Percentiles rank a stretch among this genome's conserved stretches.
Conservation (phyloP, 2,888 invertebrate species). For the Palloptera scutellata region DNA sequence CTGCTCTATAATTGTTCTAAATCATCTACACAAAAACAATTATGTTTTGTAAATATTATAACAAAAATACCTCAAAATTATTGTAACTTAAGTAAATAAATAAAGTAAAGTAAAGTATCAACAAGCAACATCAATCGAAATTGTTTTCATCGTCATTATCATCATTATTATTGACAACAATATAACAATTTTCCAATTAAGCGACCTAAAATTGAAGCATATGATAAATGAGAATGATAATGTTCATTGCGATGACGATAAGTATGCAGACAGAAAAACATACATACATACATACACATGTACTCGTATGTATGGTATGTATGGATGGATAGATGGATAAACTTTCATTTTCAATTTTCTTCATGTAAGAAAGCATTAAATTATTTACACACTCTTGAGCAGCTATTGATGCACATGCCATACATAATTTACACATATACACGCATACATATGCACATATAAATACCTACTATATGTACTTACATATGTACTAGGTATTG, state of each 20-base stretch:
- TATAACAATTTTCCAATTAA: slow-evolving; percentile 63
- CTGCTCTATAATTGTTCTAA: slow-evolving; percentile 22
- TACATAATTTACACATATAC: background rate
- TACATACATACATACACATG: background rate
- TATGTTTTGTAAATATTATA: slow-evolving; percentile 50
- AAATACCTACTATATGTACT: background rate
- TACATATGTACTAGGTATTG: background rate
- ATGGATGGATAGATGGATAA: slow-evolving; percentile 34
- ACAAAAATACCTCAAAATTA: slow-evolving; percentile 53
- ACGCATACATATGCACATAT: background rate
- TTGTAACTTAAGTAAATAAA: slow-evolving; percentile 39
- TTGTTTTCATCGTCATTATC: no score
- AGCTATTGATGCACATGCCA: slow-evolving; percentile 25
- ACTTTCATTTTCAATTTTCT: slow-evolving; percentile 60
- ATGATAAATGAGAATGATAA: background rate
- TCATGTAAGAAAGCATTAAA: slow-evolving; percentile 52
- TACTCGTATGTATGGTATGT: background rate
- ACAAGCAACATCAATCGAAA: no score
- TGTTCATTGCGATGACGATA: background rate
- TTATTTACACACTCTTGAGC: slow-evolving; percentile 61
- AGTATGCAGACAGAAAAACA: background rate
- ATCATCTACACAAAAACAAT: slow-evolving; percentile 6
- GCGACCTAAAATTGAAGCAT: slow-evolving; percentile 57
- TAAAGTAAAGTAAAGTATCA: background rate
- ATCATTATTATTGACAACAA: slow-evolving; percentile 37